These are phyloP conservation scores for Chauna torquata DNA, from an alignment of 2,113 vertebrate genomes.

Conservation along the genomic window DNA sequence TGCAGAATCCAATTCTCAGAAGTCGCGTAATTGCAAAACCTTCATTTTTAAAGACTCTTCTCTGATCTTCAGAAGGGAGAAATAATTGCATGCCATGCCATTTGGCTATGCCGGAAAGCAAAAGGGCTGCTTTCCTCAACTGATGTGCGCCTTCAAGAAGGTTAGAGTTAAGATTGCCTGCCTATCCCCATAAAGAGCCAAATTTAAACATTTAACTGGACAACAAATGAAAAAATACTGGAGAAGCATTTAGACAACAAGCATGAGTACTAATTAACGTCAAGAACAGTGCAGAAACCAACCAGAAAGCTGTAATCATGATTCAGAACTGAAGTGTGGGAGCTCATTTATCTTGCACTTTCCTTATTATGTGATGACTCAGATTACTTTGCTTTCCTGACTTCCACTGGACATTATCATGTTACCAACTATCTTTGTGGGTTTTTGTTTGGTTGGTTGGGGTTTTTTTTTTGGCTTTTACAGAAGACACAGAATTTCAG, in stretches of 20 bases:
- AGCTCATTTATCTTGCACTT: slow-evolving; percentile 52
- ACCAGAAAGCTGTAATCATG: slow-evolving; percentile 43
- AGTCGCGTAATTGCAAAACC: neutral
- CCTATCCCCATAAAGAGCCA: neutral
- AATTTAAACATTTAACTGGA: neutral
- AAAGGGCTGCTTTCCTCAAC: neutral
- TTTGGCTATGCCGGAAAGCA: neutral
- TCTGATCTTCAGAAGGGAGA: neutral
- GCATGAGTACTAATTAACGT: slow-evolving; percentile 21
- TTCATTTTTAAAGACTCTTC: neutral
- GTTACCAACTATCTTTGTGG: neutral
- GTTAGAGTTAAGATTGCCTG: neutral
- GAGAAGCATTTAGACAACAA: neutral
- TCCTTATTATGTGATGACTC: slow-evolving; percentile 23
- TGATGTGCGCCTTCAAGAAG: neutral
- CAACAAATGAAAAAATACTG: neutral
- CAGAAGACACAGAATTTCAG: neutral
- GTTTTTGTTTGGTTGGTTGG: neutral
- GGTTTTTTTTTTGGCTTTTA: neutral
- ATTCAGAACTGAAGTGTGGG: slow-evolving; percentile 45
- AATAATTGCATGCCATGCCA: neutral
- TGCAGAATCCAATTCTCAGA: neutral
- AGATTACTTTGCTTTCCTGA: neutral
- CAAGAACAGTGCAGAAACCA: neutral
- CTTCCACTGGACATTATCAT: slow-evolving; percentile 38